phyloP scores from a whole-genome alignment of 2,797 vertebrate genomes.

The Catamblyrhynchus diadema region DNA sequence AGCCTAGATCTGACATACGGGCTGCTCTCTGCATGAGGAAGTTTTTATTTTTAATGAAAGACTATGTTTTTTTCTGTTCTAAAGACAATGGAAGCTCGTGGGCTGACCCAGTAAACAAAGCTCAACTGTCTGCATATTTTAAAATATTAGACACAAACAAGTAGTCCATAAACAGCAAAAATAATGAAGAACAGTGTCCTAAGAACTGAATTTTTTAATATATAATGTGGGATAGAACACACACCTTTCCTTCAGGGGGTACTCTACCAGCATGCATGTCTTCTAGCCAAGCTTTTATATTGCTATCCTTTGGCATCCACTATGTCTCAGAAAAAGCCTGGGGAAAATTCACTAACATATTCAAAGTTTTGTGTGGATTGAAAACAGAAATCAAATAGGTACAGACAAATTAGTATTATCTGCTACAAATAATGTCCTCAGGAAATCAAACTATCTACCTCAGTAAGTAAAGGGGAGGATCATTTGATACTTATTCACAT shows the following conservation, averaged over 20 bases:
- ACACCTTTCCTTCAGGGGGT: not conserved
- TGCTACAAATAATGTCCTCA: not conserved
- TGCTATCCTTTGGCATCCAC: not conserved
- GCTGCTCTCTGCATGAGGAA: conserved; percentile 30
- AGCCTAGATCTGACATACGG: conserved; percentile 10
- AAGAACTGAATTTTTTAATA: not conserved
- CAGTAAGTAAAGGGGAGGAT: not conserved
- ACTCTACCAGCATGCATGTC: not conserved
- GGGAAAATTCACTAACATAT: not conserved
- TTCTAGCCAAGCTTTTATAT: not conserved
- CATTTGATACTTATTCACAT: not conserved
- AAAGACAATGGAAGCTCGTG: conserved; percentile 39
- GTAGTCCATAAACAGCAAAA: not conserved
- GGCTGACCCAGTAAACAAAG: conserved; percentile 47
- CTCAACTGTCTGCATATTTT: conserved; percentile 27
- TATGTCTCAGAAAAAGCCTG: not conserved
- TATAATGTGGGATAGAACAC: not conserved
- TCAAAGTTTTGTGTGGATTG: not conserved
- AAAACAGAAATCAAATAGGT: not conserved
- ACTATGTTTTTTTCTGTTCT: not conserved
- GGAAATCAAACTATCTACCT: not conserved
- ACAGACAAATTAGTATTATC: not conserved
- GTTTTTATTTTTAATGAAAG: conserved; percentile 36
- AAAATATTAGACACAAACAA: conserved; percentile 37
- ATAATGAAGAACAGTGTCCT: not conserved